phyloP scores from a whole-genome alignment of 2,797 vertebrate genomes.

The Cynopterus sphinx region DNA sequence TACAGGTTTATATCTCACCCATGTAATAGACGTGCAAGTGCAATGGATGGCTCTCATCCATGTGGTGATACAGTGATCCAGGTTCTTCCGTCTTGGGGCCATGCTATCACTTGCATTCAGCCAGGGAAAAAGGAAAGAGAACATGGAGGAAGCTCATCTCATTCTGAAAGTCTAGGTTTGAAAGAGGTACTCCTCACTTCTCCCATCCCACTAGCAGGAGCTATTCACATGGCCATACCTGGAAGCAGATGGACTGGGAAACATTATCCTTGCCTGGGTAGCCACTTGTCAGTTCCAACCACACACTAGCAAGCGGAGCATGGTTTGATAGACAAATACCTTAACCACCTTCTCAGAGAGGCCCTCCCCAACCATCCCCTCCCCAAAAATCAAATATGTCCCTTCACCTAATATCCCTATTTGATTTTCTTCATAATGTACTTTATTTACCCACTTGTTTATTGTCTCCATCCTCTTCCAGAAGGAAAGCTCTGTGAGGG shows the following conservation, averaged over 20 bases:
- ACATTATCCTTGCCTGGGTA: not conserved
- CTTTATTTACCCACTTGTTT: not conserved
- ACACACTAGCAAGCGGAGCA: not conserved
- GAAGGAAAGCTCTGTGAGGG: not conserved
- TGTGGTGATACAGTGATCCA: not conserved
- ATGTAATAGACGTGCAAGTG: not conserved
- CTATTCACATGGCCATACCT: not conserved
- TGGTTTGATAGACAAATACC: not conserved
- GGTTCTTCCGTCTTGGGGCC: not conserved
- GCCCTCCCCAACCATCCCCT: not conserved
- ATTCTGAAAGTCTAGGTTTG: not conserved
- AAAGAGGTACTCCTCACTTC: not conserved
- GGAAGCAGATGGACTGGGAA: not conserved
- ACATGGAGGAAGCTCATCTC: not conserved
- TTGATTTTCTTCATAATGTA: not conserved
- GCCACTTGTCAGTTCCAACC: not conserved
- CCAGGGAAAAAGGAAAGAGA: not conserved
- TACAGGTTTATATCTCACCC: not conserved
- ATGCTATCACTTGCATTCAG: not conserved
- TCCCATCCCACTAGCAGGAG: not conserved
- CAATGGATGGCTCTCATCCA: not conserved
- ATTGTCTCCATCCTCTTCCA: not conserved
- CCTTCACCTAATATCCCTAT: not conserved
- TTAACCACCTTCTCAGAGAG: not conserved
- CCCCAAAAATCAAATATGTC: not conserved